These are phyloP conservation scores for Lophotis ruficrista DNA, from an alignment of 2,113 vertebrate species.

Conservation along the genomic window DNA sequence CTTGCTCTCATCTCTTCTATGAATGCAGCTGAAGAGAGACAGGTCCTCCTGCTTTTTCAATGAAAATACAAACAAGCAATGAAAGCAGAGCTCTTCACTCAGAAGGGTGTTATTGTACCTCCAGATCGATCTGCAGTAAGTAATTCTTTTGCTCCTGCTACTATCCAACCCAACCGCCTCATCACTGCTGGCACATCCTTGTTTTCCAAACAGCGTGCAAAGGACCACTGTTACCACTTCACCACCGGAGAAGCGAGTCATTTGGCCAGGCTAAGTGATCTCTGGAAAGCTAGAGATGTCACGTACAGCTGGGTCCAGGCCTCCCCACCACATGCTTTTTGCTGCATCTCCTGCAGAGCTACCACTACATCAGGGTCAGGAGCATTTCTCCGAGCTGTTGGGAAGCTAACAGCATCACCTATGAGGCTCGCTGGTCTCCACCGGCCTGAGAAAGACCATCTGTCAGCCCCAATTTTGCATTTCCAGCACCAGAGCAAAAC, in stretches of 20 bases:
- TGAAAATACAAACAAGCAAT: neutral
- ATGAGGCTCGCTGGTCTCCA: neutral
- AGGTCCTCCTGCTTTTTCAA: neutral
- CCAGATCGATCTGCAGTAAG: fast-evolving
- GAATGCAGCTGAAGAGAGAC: neutral
- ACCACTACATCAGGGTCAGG: neutral
- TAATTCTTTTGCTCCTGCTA: neutral
- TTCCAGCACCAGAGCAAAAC: neutral
- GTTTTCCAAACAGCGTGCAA: neutral
- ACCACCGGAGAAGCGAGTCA: fast-evolving
- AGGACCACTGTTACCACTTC: neutral
- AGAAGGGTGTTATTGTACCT: neutral
- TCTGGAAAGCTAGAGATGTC: neutral
- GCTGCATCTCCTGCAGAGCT: neutral
- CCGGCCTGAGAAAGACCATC: neutral
- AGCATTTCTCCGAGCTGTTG: neutral
- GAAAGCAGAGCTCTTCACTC: neutral
- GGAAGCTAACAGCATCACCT: neutral
- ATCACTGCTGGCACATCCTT: neutral
- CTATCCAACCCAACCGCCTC: neutral
- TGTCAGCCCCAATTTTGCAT: neutral
- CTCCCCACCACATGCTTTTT: neutral
- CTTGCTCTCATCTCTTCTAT: neutral
- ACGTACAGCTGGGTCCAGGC: neutral
- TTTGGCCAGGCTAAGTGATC: neutral